Percentiles rank a stretch among this genome's conserved stretches.
phyloP scores from a whole-genome alignment of 2,113 vertebrate species.

The Epinephelus moara region DNA sequence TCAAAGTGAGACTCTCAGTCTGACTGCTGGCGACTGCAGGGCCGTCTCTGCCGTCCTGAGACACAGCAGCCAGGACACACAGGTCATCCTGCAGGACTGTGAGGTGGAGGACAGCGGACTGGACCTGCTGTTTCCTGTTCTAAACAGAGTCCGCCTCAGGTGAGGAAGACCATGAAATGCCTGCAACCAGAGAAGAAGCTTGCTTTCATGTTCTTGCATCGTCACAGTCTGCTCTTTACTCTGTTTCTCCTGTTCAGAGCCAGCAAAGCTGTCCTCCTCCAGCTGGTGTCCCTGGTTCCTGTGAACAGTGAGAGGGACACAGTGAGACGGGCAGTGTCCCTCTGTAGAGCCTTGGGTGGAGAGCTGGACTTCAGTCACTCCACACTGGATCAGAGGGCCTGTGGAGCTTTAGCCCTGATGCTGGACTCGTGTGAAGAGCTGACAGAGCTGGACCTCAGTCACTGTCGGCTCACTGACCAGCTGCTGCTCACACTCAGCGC shows the following conservation, averaged over 20 bases:
- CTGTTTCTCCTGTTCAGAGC: slow-evolving; percentile 26
- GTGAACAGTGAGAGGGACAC: slow-evolving; percentile 12
- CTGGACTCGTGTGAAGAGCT: slow-evolving; percentile 44
- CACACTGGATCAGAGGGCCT: slow-evolving; percentile 34
- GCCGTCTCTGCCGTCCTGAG: slow-evolving; percentile 36
- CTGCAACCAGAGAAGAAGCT: slow-evolving; percentile 3
- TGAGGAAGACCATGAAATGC: background rate
- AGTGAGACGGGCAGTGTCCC: slow-evolving; percentile 18
- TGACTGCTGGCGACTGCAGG: slow-evolving; percentile 35
- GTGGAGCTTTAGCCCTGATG: slow-evolving; percentile 35
- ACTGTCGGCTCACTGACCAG: slow-evolving; percentile 55
- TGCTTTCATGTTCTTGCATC: background rate
- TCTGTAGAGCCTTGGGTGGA: slow-evolving; percentile 39
- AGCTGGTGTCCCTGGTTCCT: slow-evolving; percentile 46
- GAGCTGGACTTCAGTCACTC: slow-evolving; percentile 58
- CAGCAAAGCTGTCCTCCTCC: slow-evolving; percentile 48
- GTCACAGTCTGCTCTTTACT: background rate
- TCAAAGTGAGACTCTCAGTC: slow-evolving; percentile 18
- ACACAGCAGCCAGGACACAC: slow-evolving; percentile 3
- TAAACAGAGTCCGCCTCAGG: slow-evolving; percentile 25
- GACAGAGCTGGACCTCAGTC: slow-evolving; percentile 57
- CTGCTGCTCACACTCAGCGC: slow-evolving; percentile 33
- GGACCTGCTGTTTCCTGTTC: slow-evolving; percentile 56
- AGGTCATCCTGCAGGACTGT: slow-evolving; percentile 40
- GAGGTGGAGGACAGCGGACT: slow-evolving; percentile 43